A percentile compares a stretch with the other conserved stretches of the same genome.
These are phyloP conservation scores for Dolichomitus sp. DNA, from an alignment of 2,888 invertebrate species.

Conservation along the genomic window DNA sequence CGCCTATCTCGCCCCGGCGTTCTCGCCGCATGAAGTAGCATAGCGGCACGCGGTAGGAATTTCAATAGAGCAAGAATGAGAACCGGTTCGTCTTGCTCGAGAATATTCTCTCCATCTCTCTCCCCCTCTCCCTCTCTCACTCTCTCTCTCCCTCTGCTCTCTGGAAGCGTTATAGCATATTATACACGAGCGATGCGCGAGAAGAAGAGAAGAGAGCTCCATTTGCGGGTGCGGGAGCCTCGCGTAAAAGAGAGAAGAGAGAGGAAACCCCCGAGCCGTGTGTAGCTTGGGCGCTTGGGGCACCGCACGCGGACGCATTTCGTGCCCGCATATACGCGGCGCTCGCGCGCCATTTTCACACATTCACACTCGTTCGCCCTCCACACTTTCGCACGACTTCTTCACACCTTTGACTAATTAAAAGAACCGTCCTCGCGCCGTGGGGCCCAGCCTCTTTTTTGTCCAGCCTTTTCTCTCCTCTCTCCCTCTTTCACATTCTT, in stretches of 20 bases:
- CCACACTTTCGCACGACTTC: conserved; percentile 78
- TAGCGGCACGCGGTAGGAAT: conserved; percentile 77
- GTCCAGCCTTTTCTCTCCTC: conserved; percentile 42
- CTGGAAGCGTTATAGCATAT: conserved; percentile 34
- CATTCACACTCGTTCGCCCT: conserved; percentile 68
- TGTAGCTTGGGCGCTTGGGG: conserved; percentile 41
- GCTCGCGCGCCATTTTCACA: conserved; percentile 60
- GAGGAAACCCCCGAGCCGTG: conserved; percentile 34
- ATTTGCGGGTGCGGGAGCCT: conserved; percentile 13
- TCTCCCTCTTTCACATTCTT: conserved; percentile 48
- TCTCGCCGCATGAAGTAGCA: conserved; percentile 71
- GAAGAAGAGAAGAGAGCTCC: conserved; percentile 28
- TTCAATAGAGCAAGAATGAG: conserved; percentile 80
- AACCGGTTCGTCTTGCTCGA: conserved; percentile 77
- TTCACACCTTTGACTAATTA: conserved; percentile 83
- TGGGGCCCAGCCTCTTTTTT: conserved; percentile 64
- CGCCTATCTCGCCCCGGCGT: conserved; percentile 61
- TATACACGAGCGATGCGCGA: conserved; percentile 37
- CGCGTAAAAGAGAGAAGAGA: conserved; percentile 11
- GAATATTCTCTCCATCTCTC: conserved; percentile 44
- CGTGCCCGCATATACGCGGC: conserved; percentile 35
- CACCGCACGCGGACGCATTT: conserved; percentile 44
- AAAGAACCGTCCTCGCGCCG: conserved; percentile 77
- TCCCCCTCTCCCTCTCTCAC: conserved; percentile 47
- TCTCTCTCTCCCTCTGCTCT: background rate